These are phyloP conservation scores for Stegodyphus mimosarum DNA, from an alignment of 1,140 invertebrate species.

Conservation along the genomic window DNA sequence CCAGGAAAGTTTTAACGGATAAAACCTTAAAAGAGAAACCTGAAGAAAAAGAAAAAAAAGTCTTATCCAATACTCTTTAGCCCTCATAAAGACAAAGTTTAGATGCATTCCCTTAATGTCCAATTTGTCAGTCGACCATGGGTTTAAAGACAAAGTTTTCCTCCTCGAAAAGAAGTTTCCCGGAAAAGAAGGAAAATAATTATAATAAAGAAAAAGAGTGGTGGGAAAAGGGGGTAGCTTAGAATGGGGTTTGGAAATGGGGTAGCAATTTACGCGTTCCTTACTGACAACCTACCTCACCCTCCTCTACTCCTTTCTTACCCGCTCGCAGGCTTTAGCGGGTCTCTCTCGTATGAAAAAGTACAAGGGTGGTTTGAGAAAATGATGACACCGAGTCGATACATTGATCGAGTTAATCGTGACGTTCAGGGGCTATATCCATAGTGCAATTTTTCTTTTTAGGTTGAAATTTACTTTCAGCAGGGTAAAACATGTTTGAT, in stretches of 20 bases:
- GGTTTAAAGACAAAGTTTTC: conserved; percentile 61
- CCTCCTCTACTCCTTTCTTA: background rate
- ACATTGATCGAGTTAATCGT: conserved; percentile 61
- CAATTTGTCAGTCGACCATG: conserved; percentile 61
- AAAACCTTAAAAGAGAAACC: conserved; percentile 46
- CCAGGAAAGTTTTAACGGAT: conserved; percentile 57
- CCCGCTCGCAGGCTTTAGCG: conserved; percentile 52
- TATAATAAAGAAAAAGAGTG: conserved; percentile 59
- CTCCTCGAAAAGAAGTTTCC: conserved; percentile 52
- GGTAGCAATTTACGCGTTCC: conserved; percentile 59
- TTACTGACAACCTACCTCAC: conserved; percentile 46
- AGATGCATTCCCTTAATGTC: conserved; percentile 58
- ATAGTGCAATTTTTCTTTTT: too few relatives aligned
- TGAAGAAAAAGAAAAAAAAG: conserved; percentile 32
- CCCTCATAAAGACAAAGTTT: conserved; percentile 60
- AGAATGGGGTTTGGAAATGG: conserved; percentile 23
- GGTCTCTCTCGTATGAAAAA: conserved; percentile 55
- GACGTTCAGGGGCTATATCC: conserved; percentile 2
- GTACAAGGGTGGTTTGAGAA: conserved; percentile 58
- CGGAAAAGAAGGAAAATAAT: conserved; percentile 53
- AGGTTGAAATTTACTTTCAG: too few relatives aligned
- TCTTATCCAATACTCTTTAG: conserved; percentile 51
- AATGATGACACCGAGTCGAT: conserved; percentile 60
- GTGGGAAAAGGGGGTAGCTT: conserved; percentile 4
- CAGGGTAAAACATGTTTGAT: too few relatives aligned